Evolutionary conservation across 2,888 invertebrate species (phyloP).

Genomic region (Cyaniris semiargus): DNA sequence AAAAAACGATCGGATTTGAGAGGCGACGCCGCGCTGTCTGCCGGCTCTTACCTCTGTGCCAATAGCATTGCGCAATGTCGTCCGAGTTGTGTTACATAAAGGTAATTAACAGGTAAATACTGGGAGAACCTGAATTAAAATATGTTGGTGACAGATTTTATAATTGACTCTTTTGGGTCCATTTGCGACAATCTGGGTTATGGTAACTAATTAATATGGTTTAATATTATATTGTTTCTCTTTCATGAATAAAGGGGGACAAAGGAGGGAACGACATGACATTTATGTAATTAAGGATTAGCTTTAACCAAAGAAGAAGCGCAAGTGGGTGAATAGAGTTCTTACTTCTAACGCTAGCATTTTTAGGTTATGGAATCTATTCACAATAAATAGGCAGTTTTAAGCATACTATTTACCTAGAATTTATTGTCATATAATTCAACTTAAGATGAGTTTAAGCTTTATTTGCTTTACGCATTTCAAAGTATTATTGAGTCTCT

Average conservation of each 20-base stretch:
- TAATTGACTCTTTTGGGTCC: background rate
- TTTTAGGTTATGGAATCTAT: too few species aligned
- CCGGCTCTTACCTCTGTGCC: conserved; percentile 44
- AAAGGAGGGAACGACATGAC: too few species aligned
- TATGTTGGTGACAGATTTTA: background rate
- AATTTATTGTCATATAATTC: too few species aligned
- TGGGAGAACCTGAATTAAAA: background rate
- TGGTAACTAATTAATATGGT: background rate
- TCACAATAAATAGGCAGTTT: too few species aligned
- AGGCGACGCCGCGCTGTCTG: conserved; percentile 58
- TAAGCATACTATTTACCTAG: too few species aligned
- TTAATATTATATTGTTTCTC: background rate
- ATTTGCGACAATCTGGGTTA: background rate
- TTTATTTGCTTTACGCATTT: background rate
- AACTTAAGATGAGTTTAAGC: too few species aligned
- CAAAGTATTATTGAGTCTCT: background rate
- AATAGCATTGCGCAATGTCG: conserved; percentile 24
- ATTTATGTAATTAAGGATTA: too few species aligned
- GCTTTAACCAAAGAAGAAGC: too few species aligned
- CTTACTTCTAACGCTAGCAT: too few species aligned
- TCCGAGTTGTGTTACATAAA: background rate
- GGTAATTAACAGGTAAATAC: conserved; percentile 4
- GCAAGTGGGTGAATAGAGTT: too few species aligned
- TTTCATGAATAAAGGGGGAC: too few species aligned
- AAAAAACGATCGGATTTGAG: conserved; percentile 17